Conservation (phyloP, 2,113 vertebrate species). For the Solenodon paradoxus region DNA sequence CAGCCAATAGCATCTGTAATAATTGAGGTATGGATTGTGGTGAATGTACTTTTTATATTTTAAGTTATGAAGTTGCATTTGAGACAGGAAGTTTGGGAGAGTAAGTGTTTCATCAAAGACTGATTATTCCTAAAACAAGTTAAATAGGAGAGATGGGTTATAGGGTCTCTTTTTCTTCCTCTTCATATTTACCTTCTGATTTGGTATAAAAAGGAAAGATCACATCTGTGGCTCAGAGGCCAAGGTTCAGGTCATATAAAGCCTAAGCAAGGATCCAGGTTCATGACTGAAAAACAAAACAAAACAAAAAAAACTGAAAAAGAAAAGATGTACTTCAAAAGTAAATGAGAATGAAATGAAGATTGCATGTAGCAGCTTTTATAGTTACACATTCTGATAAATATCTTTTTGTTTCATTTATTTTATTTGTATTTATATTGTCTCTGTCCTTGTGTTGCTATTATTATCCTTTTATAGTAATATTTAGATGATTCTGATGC, state of each 20-base stretch:
- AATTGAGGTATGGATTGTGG: conserved; percentile 84
- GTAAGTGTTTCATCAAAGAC: neutral
- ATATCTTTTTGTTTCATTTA: neutral
- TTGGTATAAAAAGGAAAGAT: neutral
- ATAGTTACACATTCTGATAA: conserved; percentile 7
- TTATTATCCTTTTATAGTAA: neutral
- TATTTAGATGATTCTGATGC: neutral
- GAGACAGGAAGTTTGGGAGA: neutral
- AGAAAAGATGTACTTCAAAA: neutral
- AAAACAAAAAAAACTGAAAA: no score
- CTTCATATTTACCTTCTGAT: neutral
- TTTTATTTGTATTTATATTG: conserved; percentile 16
- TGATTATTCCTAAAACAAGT: neutral
- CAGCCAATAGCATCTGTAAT: conserved; percentile 90
- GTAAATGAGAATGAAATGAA: conserved; percentile 21
- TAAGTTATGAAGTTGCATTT: neutral
- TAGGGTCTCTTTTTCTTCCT: neutral
- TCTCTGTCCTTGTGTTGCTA: neutral
- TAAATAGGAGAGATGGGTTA: neutral
- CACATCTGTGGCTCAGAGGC: no score
- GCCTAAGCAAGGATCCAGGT: no score
- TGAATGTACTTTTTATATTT: neutral
- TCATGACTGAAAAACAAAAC: no score
- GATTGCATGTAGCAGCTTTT: neutral
- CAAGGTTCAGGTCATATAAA: no score